Percentiles rank a stretch among this genome's conserved stretches.
phyloP scores from a whole-genome alignment of 2,888 invertebrate species.

The Tenthredo mesomela region DNA sequence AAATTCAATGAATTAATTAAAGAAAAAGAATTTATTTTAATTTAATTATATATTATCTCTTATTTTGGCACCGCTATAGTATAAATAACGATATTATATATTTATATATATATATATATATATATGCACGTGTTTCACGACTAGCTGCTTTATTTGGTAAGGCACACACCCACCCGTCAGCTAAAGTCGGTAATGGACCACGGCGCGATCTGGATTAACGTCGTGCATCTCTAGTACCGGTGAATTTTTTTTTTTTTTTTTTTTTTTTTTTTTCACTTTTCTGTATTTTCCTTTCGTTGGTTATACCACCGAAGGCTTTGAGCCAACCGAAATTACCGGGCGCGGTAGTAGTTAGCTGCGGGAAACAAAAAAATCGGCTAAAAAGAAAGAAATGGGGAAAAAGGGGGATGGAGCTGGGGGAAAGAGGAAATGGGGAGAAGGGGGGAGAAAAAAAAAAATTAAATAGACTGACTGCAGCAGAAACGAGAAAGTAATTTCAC shows the following conservation, averaged over 20 bases:
- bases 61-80: conserved; percentile 10
- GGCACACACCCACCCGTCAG: not conserved
- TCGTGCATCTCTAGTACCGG: not conserved
- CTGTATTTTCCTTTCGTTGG: not conserved
- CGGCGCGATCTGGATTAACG: conserved; percentile 17
- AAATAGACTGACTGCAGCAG: not conserved
- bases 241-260: not conserved
- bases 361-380: not conserved
- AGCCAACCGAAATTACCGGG: not conserved
- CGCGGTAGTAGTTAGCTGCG: conserved; percentile 1
- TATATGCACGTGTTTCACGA: conserved; percentile 1
- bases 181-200: not conserved
- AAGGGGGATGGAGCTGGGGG: too few species aligned
- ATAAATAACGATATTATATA: conserved; percentile 2
- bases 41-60: not conserved
- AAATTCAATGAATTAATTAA: not conserved
- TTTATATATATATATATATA: not conserved
- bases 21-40: not conserved
- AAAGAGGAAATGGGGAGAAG: not conserved
- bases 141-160: conserved; percentile 17
- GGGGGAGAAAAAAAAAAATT: not conserved
- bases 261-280: not conserved
- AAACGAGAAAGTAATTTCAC: conserved; percentile 40
- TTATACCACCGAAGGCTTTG: not conserved
- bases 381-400: not conserved